Evolutionary conservation across 2,888 invertebrate genomes (phyloP), one percentile per base, ranked within the genome.

Genomic region (Proisotoma minuta): DNA sequence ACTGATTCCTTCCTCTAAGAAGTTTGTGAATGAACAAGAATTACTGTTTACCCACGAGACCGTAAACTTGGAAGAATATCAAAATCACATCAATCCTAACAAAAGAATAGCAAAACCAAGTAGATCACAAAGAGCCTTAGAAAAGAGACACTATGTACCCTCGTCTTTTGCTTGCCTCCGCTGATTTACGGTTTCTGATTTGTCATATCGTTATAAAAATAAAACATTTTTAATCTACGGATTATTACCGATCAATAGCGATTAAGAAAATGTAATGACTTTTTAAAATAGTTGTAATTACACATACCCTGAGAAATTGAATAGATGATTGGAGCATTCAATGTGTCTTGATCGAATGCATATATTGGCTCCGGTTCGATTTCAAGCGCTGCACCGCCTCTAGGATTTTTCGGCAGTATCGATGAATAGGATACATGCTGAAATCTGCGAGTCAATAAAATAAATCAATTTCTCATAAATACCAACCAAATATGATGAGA

Each of bases 291-390:
- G 34, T 34, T 34, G 34, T 8, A 10, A 10, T 34, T 8, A 34
- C 20, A 67, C 67, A 68, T 70, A 79, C 79, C 79, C 68, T 78
- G 76, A 73, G 86, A 84, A 63, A 86, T 84, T 0, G 84, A 81
- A 78, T 88, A 90, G 73, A 82, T 82, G 49, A 91, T 83, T 0
- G 87, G 84, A 0, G 89, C 86, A 73, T 85, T 85, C 72, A 89
- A 89, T 40, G 82, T 76, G 75, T 91, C 90, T 77, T 91, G 91
- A 79, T 94, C 94, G 29, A 83, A 80, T 0, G 93, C 91, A 56
- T 83, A 82, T 3, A 93, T 84, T 1, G 87, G 84, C 15, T 85
- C 84, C 0, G 92, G 92, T 10, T 83, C 82, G 26, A 88, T 83
- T 62, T 80, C 80, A 47, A 94, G 77, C 39, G 83, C 78, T 0